A percentile compares a stretch with the other conserved stretches of the same genome.
Evolutionary conservation across 1,140 invertebrate genomes (phyloP).

Genomic region (Drosophila serrata): DNA sequence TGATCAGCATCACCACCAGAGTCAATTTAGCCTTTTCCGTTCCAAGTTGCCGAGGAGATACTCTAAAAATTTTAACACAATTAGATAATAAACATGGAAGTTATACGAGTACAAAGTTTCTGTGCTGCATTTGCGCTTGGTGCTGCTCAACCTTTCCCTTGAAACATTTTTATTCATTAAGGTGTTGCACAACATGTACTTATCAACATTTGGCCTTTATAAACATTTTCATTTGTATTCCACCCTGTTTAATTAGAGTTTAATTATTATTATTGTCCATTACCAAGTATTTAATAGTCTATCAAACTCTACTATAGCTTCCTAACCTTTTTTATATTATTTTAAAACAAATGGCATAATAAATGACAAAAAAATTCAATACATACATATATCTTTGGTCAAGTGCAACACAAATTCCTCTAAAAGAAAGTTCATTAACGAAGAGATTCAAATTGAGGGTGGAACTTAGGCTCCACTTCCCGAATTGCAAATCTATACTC

Average conservation of each 20-base stretch:
- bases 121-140: no score
- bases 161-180: no score
- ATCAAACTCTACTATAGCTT: neutral
- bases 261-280: no score
- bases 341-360: slow-evolving; percentile 1
- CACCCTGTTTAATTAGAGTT: no score
- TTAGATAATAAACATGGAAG: no score
- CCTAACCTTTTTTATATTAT: neutral
- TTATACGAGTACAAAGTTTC: no score
- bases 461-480: neutral
- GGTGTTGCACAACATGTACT: no score
- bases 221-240: neutral
- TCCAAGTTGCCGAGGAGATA: no score
- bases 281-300: neutral
- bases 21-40: neutral
- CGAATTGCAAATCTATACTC: slow-evolving; percentile 1
- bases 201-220: no score
- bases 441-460: neutral
- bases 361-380: neutral
- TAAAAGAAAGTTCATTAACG: slow-evolving; percentile 9
- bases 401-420: neutral
- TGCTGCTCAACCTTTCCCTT: no score
- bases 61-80: no score
- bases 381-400: neutral
- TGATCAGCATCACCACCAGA: neutral